Evolutionary conservation across 2,888 invertebrate species (phyloP).

Genomic region (Scrobipalpa atriplicella): DNA sequence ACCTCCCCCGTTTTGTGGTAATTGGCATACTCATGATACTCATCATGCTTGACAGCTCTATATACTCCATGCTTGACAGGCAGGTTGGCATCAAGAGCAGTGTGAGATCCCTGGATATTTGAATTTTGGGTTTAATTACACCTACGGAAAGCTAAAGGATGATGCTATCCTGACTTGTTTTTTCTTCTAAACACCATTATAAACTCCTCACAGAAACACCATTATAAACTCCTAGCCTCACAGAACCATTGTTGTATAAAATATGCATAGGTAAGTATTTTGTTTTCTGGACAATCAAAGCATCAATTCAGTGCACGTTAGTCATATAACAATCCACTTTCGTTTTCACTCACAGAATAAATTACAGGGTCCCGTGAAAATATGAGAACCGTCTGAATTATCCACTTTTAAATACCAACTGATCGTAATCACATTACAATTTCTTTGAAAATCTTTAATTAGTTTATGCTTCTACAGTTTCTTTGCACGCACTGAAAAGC

Average conservation of each 20-base stretch:
- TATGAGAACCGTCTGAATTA: neutral
- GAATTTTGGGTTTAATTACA: too few species aligned
- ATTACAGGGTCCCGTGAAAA: constrained; percentile 18
- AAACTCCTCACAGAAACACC: too few species aligned
- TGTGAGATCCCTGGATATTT: too few species aligned
- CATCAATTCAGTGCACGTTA: constrained; percentile 55
- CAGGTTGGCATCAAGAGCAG: too few species aligned
- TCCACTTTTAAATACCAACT: constrained; percentile 7
- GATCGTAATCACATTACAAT: constrained; percentile 3
- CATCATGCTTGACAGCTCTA: too few species aligned
- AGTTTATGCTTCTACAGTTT: neutral
- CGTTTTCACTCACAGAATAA: constrained; percentile 44
- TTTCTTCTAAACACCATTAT: neutral
- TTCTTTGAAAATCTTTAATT: neutral
- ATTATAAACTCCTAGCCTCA: constrained; percentile 2
- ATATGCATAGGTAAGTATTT: constrained; percentile 28
- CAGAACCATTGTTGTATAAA: constrained; percentile 16
- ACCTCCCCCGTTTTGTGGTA: too few species aligned
- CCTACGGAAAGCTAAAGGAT: too few species aligned
- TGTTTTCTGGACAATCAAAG: constrained; percentile 43
- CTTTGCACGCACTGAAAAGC: constrained; percentile 24
- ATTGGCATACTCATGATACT: too few species aligned
- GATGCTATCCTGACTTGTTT: neutral
- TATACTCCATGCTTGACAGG: too few species aligned
- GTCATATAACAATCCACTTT: constrained; percentile 57